These are phyloP conservation scores for Matsumurasca onukii DNA, from an alignment of 1,140 invertebrate genomes.

Conservation along the genomic window DNA sequence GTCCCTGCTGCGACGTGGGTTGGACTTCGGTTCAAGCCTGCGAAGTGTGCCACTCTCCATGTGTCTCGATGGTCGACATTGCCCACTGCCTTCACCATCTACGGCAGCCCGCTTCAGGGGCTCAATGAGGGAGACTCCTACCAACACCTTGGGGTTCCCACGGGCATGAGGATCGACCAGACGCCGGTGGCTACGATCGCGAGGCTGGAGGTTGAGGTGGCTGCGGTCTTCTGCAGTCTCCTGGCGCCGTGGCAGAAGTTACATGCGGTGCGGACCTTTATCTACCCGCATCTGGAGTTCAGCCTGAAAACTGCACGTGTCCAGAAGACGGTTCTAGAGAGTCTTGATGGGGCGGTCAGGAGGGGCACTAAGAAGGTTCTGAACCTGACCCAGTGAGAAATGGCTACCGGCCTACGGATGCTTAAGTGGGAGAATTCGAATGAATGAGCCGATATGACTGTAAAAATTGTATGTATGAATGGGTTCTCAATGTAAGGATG, in stretches of 20 bases:
- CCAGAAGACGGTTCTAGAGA: neutral
- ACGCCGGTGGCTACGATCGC: neutral
- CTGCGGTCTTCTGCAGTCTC: neutral
- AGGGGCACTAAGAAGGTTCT: neutral
- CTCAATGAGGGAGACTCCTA: neutral
- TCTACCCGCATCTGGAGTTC: neutral
- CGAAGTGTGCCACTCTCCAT: slow-evolving; percentile 10
- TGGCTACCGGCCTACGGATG: no score
- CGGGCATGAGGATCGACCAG: neutral
- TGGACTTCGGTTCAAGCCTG: neutral
- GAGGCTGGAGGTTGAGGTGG: neutral
- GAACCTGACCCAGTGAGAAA: no score
- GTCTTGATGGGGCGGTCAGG: neutral
- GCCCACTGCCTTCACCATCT: neutral
- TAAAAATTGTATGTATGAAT: no score
- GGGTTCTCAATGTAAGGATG: no score
- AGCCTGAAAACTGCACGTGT: neutral
- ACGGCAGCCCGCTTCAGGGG: neutral
- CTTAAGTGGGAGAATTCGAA: no score
- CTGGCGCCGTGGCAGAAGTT: slow-evolving; percentile 8
- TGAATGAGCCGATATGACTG: no score
- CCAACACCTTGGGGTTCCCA: slow-evolving; percentile 9
- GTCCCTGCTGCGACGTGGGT: neutral
- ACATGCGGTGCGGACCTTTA: slow-evolving; percentile 1
- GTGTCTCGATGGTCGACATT: neutral